Conservation (phyloP, 1,140 invertebrate species). For the Drosophila malerkotliana region DNA sequence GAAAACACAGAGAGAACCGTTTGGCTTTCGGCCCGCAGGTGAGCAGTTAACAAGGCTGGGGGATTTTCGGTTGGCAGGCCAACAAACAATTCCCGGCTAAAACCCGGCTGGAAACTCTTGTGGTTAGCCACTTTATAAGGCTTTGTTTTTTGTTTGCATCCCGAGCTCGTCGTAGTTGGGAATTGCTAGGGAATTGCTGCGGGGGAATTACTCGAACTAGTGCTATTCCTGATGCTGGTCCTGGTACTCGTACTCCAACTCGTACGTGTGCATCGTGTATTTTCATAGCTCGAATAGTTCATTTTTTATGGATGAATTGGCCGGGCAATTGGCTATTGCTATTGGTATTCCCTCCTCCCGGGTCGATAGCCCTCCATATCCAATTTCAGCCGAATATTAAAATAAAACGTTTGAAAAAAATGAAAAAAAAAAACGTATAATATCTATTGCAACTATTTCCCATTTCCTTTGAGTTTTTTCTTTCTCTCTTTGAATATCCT, state of each 20-base stretch:
- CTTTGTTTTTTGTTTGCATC: constrained; percentile 1
- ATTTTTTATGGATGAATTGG: constrained; percentile 31
- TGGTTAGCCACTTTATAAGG: constrained; percentile 12
- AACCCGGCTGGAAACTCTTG: background rate
- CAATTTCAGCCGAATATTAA: constrained; percentile 16
- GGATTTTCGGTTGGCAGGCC: constrained; percentile 3
- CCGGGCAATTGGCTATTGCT: constrained; percentile 31
- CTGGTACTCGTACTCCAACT: no score
- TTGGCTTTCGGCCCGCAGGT: constrained; percentile 19
- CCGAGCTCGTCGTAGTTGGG: background rate
- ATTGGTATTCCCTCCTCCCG: background rate
- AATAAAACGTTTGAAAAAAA: constrained; percentile 8
- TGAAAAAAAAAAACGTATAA: background rate
- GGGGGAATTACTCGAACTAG: no score
- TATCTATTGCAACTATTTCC: background rate
- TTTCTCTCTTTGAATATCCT: background rate
- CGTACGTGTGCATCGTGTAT: no score
- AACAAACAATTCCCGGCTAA: constrained; percentile 1
- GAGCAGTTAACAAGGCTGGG: constrained; percentile 4
- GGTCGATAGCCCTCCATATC: background rate
- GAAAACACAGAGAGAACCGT: constrained; percentile 7
- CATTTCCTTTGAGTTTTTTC: background rate
- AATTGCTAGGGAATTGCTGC: no score
- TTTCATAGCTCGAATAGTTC: constrained; percentile 14
- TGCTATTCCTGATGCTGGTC: no score